Conservation (phyloP, 2,888 invertebrate species). For the Coenonympha glycerion region DNA sequence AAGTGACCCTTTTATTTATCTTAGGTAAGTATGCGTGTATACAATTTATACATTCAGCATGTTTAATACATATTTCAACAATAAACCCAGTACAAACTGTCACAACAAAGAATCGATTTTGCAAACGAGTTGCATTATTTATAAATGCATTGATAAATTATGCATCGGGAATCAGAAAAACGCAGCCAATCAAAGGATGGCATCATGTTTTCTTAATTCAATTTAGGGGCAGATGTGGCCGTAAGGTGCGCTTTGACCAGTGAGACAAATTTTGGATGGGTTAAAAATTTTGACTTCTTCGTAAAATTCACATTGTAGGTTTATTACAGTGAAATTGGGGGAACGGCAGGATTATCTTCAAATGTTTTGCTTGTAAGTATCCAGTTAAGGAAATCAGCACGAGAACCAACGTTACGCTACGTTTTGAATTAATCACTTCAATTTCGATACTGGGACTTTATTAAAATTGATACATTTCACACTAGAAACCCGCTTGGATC, state of each 20-base stretch:
- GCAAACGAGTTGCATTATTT: slow-evolving; percentile 20
- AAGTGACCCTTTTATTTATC: background rate
- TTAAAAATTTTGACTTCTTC: no score
- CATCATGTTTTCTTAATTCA: slow-evolving; percentile 22
- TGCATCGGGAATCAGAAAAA: slow-evolving; percentile 20
- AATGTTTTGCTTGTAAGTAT: no score
- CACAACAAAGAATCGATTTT: slow-evolving; percentile 16
- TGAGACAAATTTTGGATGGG: no score
- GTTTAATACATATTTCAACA: slow-evolving; percentile 3
- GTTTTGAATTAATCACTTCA: no score
- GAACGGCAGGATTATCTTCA: no score
- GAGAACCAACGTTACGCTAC: no score
- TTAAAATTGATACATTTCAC: no score
- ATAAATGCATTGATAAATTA: slow-evolving; percentile 21
- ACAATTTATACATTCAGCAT: background rate
- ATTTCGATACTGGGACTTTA: no score
- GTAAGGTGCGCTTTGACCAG: slow-evolving; percentile 7
- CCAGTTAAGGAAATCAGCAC: no score
- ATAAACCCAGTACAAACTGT: slow-evolving; percentile 4
- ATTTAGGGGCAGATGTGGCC: slow-evolving; percentile 21
- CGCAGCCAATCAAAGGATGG: slow-evolving; percentile 18
- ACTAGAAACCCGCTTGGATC: no score
- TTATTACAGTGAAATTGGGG: no score
- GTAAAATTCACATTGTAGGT: no score
- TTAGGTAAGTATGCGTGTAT: background rate